Conservation (phyloP, 1,140 invertebrate species). For the Neodiprion pinetum region DNA sequence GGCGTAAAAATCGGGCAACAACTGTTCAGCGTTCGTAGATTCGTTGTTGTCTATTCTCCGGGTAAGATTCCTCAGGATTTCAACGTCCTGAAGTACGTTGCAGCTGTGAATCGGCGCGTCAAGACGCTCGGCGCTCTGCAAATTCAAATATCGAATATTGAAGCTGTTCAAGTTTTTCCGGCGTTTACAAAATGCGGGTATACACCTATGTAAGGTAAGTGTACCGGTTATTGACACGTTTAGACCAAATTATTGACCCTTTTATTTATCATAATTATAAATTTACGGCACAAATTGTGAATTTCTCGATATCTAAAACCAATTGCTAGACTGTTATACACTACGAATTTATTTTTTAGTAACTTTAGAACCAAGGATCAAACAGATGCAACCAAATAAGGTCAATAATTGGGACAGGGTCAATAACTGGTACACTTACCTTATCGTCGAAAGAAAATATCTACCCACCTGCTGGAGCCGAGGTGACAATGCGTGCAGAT, state of each 20-base stretch:
- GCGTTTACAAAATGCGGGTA: not conserved
- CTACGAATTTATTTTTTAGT: conserved; percentile 8
- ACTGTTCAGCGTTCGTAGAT: conserved; percentile 70
- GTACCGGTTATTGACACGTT: no score
- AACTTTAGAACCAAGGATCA: not conserved
- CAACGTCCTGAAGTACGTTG: conserved; percentile 78
- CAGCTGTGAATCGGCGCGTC: conserved; percentile 73
- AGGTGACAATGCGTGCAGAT: conserved; percentile 79
- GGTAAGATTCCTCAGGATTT: conserved; percentile 69
- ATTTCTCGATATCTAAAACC: no score
- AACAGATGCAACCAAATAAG: no score
- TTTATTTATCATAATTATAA: no score
- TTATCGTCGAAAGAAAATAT: no score
- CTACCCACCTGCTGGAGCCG: conserved; percentile 62
- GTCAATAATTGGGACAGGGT: no score
- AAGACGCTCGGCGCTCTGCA: conserved; percentile 74
- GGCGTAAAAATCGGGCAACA: conserved; percentile 93
- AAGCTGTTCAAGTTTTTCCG: not conserved
- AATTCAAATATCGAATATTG: conserved; percentile 24
- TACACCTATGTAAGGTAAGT: no score
- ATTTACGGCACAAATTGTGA: no score
- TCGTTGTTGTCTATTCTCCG: conserved; percentile 60
- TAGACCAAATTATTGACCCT: no score
- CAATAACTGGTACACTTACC: no score
- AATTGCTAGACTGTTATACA: not conserved